A percentile compares a stretch with the other conserved stretches of the same genome.
Evolutionary conservation across 2,113 vertebrate species (phyloP).

Genomic region (Tachuris rubrigastra): DNA sequence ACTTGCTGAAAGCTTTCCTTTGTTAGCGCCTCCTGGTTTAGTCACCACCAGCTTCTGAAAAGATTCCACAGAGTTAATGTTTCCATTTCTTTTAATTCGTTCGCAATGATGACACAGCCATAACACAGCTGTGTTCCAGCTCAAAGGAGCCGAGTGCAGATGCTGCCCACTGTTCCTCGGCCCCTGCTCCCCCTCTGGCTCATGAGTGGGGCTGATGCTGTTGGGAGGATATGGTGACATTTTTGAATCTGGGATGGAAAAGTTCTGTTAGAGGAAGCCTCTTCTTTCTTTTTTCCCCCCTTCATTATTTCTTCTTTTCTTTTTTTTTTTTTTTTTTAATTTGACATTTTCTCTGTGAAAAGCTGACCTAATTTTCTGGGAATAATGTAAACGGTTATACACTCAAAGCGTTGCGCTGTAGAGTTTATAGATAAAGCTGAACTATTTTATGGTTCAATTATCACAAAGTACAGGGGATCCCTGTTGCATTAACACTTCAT

Average conservation of each 20-base stretch:
- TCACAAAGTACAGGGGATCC: constrained; percentile 23
- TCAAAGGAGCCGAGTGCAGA: constrained; percentile 60
- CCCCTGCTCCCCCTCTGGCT: constrained; percentile 68
- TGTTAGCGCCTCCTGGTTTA: constrained; percentile 60
- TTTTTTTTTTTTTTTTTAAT: background rate
- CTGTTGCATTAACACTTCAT: constrained; percentile 49
- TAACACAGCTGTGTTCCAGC: constrained; percentile 77
- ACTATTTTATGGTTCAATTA: constrained; percentile 72
- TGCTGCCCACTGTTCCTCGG: constrained; percentile 71
- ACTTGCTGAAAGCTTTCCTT: constrained; percentile 75
- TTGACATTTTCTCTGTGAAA: constrained; percentile 74
- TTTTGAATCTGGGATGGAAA: constrained; percentile 69
- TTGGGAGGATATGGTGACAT: constrained; percentile 68
- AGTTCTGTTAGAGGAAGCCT: constrained; percentile 64
- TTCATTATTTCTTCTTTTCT: background rate
- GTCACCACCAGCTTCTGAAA: constrained; percentile 73
- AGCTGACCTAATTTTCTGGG: constrained; percentile 76
- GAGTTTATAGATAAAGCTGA: constrained; percentile 73
- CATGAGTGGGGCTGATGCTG: constrained; percentile 45
- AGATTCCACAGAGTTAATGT: constrained; percentile 77
- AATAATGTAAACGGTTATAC: constrained; percentile 69
- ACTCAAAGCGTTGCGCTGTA: constrained; percentile 61
- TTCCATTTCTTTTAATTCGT: constrained; percentile 76
- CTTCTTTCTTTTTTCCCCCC: background rate
- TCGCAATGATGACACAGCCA: constrained; percentile 70